Percentiles rank a stretch among this genome's conserved stretches.
Evolutionary conservation across 2,113 vertebrate genomes (phyloP).

Genomic region (Spea multiplicata): DNA sequence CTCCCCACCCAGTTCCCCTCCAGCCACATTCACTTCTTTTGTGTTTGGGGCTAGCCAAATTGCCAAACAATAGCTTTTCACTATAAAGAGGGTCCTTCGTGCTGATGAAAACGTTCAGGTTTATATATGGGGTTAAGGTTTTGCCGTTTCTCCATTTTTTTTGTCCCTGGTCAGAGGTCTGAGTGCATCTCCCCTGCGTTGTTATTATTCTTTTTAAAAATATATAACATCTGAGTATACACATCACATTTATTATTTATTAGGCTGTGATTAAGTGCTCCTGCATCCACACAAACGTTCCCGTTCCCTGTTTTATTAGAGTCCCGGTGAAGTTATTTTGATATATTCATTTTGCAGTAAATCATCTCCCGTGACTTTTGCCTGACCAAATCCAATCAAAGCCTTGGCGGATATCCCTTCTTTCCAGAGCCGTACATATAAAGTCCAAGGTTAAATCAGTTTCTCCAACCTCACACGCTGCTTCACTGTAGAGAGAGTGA

Average conservation of each 20-base stretch:
- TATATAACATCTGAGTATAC: neutral
- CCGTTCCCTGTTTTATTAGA: conserved; percentile 3
- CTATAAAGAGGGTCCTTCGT: too few relatives aligned
- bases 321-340: conserved; percentile 33
- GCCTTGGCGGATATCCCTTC: conserved; percentile 15
- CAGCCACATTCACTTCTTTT: too few relatives aligned
- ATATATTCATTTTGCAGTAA: conserved; percentile 46
- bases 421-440: conserved; percentile 32
- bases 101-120: too few relatives aligned
- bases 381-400: conserved; percentile 44
- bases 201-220: neutral
- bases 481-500: conserved; percentile 38
- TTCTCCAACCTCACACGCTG: conserved; percentile 32
- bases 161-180: too few relatives aligned
- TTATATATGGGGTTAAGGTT: too few relatives aligned
- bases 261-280: conserved; percentile 16
- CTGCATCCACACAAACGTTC: conserved; percentile 17
- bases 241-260: conserved; percentile 38
- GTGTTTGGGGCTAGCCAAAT: too few relatives aligned
- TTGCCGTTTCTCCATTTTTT: too few relatives aligned
- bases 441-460: conserved; percentile 42
- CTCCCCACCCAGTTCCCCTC: too few relatives aligned
- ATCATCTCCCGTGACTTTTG: conserved; percentile 34
- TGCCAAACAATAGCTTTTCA: too few relatives aligned
- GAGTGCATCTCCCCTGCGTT: too few relatives aligned